Base-by-base conservation (phyloP, 2,113 vertebrate genomes). In the Rhegmatorhina hoffmannsi region DNA sequence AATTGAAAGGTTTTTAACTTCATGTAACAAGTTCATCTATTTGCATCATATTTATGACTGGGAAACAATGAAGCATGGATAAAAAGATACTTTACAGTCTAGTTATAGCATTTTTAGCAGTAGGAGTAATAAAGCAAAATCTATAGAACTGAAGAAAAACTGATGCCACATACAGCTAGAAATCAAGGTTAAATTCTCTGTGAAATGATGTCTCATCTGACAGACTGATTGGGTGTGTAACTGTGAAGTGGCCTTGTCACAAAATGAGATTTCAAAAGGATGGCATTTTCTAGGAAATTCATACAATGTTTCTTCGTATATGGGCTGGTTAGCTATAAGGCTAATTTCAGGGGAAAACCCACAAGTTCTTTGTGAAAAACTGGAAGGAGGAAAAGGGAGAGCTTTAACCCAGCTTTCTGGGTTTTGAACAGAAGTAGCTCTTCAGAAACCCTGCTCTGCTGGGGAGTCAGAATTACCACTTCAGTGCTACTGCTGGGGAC, bases 41-140 rank as follows among this genome's bases (percentile, higher is more conserved):
- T 85, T 82, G 82, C 64, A 44, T 96, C 52, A 24, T 84, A 83
- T 95, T 92, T 94, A 52, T 94, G 74, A 69, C 44, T 66, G 75
- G 84, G 76, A 96, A 94, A 91, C 4, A 63, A 64, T 20, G 79
- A 83, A 86, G 31, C 52, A 60, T 40, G 43, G 83, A 31, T 75
- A 58, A 92, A 87, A 95, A 87, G 80, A 82, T 92, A 88, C 21
- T 18, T 76, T 62, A 50, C 81, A 60, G 55, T 40, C 69, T 77
- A n/a, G 43, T 49, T 91, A 17, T 90, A 82, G 75, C 76, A 87
- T 94, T 69, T 87, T 96, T 85, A 94, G 84, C 84, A 94, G 36
- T 8, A 67, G 7, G 16, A 68, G 2, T 75, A 69, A 80, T 78
- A 83, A 68, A 44, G 26, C 80, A 23, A 87, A 60, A 90, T 80